A percentile compares a stretch with the other conserved stretches of the same genome.
phyloP scores from a whole-genome alignment of 2,888 invertebrate species.

The Ochropacha duplaris region DNA sequence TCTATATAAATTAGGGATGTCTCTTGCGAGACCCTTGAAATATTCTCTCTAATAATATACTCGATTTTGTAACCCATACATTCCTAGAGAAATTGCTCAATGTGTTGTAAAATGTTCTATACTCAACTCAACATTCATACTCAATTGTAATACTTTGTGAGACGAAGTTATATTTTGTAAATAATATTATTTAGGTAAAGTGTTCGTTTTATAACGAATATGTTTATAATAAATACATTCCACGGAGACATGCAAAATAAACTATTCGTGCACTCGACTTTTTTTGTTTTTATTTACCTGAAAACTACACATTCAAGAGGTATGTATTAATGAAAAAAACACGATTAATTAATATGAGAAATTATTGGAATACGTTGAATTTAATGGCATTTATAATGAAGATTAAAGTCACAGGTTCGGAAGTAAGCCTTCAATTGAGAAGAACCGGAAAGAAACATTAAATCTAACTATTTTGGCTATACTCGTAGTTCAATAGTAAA shows the following conservation, averaged over 20 bases:
- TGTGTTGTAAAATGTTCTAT: slow-evolving; percentile 39
- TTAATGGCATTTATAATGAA: too few species aligned
- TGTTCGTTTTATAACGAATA: slow-evolving; percentile 46
- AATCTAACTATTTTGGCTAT: too few species aligned
- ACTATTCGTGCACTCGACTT: slow-evolving; percentile 74
- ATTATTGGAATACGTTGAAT: too few species aligned
- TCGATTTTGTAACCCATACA: slow-evolving; percentile 18
- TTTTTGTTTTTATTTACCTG: slow-evolving; percentile 32
- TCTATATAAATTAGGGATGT: background rate
- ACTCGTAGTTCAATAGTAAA: too few species aligned
- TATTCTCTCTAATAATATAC: slow-evolving; percentile 21
- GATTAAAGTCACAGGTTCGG: too few species aligned
- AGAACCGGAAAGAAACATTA: too few species aligned
- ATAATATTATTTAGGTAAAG: slow-evolving; percentile 55
- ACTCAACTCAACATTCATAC: slow-evolving; percentile 66
- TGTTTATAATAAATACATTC: slow-evolving; percentile 68
- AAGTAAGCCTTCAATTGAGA: too few species aligned
- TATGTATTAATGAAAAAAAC: too few species aligned
- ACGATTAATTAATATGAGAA: too few species aligned
- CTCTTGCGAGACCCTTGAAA: background rate
- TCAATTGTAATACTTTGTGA: slow-evolving; percentile 55
- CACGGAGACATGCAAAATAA: slow-evolving; percentile 78
- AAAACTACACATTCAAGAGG: too few species aligned
- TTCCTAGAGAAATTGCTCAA: slow-evolving; percentile 38
- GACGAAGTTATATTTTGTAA: slow-evolving; percentile 50